Evolutionary conservation across 2,888 invertebrate species (phyloP), one percentile per base, ranked within the genome.

Genomic region (Trachelus stipa): DNA sequence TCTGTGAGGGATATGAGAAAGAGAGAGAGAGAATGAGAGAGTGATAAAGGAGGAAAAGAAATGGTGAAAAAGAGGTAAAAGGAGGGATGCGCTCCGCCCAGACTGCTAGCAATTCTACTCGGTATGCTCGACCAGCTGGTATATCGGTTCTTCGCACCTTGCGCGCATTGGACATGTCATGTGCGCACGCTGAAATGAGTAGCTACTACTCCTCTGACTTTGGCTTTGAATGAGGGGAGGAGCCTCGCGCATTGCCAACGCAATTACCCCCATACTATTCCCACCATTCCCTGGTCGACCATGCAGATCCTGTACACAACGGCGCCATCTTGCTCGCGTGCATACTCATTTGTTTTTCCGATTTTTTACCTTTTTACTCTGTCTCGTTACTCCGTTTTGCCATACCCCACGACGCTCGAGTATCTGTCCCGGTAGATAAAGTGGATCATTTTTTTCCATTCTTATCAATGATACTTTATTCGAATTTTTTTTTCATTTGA

Each of bases 211-310:
- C 56, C 35, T 69, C 76, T 31, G 75, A 76, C 80, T 77, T 77
- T 76, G 76, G 81, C 73, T 75, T 74, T 76, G 80, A 80, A 82
- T 77, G 75, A 71, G 82, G 81, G 83, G 85, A 83, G 84, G 83
- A 84, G 85, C 84, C 79, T 83, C 81, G 82, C 82, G 84, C 81
- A 84, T 83, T 86, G 84, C 83, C 84, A 81, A 82, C 81, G 85
- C 86, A 85, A 86, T 86, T 86, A 86, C 81, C 86, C 85, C 86
- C 85, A 82, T 82, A 74, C 76, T 69, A 12, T 73, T 80, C 80
- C 80, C 82, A 78, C 79, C 77, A 80, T 82, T 82, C 79, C 71
- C 80, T 73, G 74, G 78, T 73, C 71, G 11, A 31, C 71, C 71
- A 33, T 31, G 71, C 71, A 33, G 71, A 71, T 71, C 71, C 33